Evolutionary conservation across 2,888 invertebrate genomes (phyloP).

Genomic region (Tubulanus polymorphus): DNA sequence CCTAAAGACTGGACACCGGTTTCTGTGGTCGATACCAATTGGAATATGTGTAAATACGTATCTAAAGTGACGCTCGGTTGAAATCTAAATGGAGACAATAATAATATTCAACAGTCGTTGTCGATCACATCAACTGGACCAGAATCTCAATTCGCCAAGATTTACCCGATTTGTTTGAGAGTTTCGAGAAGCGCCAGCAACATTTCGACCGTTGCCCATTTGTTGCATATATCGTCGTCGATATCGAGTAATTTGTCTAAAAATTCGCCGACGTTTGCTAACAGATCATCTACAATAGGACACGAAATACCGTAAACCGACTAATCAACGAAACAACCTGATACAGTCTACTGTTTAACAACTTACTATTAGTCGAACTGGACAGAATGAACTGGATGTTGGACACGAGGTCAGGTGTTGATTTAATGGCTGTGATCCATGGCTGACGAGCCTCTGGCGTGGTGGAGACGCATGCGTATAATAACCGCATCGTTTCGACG

Average conservation of each 20-base stretch:
- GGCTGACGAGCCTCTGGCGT: conserved; percentile 53
- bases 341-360: no score
- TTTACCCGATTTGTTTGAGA: conserved; percentile 41
- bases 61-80: conserved; percentile 29
- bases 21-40: conserved; percentile 41
- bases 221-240: conserved; percentile 36
- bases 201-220: conserved; percentile 37
- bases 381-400: conserved; percentile 68
- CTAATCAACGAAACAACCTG: no score
- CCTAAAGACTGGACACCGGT: conserved; percentile 36
- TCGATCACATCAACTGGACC: no score
- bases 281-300: conserved; percentile 39
- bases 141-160: neutral
- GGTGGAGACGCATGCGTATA: conserved; percentile 56
- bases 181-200: conserved; percentile 39
- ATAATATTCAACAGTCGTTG: no score
- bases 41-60: conserved; percentile 39
- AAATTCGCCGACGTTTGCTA: conserved; percentile 39
- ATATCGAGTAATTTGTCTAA: conserved; percentile 37
- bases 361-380: conserved; percentile 66
- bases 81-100: neutral
- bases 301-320: neutral
- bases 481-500: conserved; percentile 63
- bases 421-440: conserved; percentile 41
- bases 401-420: conserved; percentile 39